These are phyloP conservation scores for Varanus salvator DNA, from an alignment of 2,113 vertebrate genomes.

Conservation along the genomic window DNA sequence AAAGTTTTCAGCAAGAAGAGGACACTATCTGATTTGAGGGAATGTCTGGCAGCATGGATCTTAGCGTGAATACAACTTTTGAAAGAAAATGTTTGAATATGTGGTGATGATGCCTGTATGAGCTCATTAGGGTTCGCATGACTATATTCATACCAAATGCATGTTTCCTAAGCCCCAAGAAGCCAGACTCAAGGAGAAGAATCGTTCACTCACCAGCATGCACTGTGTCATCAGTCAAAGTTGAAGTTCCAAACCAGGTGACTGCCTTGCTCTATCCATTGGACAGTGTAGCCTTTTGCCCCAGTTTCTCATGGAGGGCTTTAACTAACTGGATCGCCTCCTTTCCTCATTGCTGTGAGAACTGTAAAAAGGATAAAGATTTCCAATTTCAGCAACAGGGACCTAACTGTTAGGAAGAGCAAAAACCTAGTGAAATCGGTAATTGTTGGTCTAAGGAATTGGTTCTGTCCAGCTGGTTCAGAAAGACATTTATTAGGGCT, in stretches of 20 bases:
- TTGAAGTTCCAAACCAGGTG: background rate
- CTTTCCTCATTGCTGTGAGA: background rate
- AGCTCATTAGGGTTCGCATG: background rate
- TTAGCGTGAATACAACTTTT: background rate
- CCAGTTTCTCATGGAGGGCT: background rate
- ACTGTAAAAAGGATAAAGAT: background rate
- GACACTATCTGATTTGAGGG: background rate
- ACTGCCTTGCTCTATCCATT: background rate
- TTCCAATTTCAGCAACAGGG: background rate
- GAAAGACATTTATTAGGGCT: slow-evolving; percentile 44
- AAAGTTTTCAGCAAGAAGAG: background rate
- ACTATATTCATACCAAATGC: background rate
- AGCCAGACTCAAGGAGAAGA: background rate
- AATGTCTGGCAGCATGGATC: background rate
- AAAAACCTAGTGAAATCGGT: background rate
- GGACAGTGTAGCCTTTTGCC: background rate
- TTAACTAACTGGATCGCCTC: slow-evolving; percentile 15
- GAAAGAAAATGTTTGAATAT: background rate
- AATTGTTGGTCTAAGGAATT: slow-evolving; percentile 37
- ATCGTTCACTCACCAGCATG: background rate
- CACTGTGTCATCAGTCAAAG: background rate
- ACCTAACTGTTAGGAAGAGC: background rate
- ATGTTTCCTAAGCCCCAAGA: background rate
- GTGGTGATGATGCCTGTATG: background rate
- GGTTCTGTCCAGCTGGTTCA: slow-evolving; percentile 59